phyloP scores from a whole-genome alignment of 2,113 vertebrate genomes.

The Callaeas wilsoni region DNA sequence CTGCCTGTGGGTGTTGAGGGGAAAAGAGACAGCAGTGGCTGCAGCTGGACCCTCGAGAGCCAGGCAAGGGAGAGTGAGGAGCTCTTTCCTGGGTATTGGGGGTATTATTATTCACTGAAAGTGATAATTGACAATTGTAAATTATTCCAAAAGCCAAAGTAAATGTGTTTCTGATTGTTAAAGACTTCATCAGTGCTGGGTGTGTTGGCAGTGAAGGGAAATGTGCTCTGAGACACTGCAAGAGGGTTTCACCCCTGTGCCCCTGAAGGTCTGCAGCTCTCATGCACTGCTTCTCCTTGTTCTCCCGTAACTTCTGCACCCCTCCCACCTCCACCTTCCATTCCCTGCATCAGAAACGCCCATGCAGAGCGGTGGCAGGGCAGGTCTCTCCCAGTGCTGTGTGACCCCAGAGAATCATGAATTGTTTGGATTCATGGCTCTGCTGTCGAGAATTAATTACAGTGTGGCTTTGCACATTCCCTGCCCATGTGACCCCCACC shows the following conservation, averaged over 20 bases:
- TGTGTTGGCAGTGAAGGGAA: not conserved
- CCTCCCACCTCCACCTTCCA: not conserved
- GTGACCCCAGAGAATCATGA: not conserved
- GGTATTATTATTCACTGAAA: not conserved
- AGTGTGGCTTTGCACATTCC: not conserved
- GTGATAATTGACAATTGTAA: not conserved
- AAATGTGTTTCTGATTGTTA: not conserved
- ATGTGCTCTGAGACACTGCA: fast-evolving
- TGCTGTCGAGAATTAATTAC: not conserved
- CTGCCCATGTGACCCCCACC: not conserved
- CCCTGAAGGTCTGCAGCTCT: not conserved
- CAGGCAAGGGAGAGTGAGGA: not conserved
- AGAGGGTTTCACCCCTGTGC: not conserved
- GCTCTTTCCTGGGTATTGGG: not conserved
- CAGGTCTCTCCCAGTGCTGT: not conserved
- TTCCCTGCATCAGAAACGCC: fast-evolving
- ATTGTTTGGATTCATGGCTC: fast-evolving
- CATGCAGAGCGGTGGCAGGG: not conserved
- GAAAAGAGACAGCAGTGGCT: not conserved
- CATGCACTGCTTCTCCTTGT: not conserved
- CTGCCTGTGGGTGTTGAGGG: not conserved
- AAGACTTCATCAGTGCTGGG: not conserved
- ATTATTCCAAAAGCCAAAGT: not conserved
- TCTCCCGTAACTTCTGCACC: fast-evolving
- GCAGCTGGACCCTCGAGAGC: constrained; percentile 2